Evolutionary conservation across 92 coral and sea anemone genomes (phyloP), one percentile per base, ranked within the genome.

Genomic region (Epizoanthus stellaris): DNA sequence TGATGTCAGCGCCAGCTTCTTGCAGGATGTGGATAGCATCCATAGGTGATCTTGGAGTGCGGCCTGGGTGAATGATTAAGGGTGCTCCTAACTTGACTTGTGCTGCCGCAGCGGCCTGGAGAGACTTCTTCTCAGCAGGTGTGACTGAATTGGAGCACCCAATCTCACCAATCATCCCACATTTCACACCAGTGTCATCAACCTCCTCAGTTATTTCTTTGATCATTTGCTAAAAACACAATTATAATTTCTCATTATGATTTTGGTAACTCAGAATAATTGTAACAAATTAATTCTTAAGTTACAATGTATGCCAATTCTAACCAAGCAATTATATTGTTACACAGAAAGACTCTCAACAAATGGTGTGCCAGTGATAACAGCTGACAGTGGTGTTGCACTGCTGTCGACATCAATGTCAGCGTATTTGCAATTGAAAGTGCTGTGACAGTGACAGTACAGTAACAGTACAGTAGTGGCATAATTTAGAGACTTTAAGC

Each of bases 81-180:
- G 98, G 98, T 3, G 98, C 93, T 10, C 98, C 96, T 30, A 95
- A 86, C 75, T 92, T 92, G 25, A 90, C 59, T 82, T 96, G 98
- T 36, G 98, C 98, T 4, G 87, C 85, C 19, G 96, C 98, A 69
- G 98, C 60, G 20, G 98, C 98, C 82, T 88, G 92, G 16, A 96
- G 85, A 20, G 96, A 94, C 30, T 92, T 94, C 88, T 75, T 92
- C 80, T 96, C 98, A 77, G 88, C 79, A 17, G 95, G 93, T 38
- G 91, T 88, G 45, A 96, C 47, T 52, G 93, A 93, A 88, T 93
- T 90, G 0, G 98, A 96, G 75, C 98, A 94, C 19, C 98, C 98
- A 53, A 94, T 87, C 76, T 96, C 98, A 75, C 98, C 98, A 70
- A 96, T 96, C 42, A 96, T 93, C 60, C 98, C 98, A 85, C 98